Conservation (phyloP, 1,140 invertebrate genomes). For the Monochamus saltuarius region DNA sequence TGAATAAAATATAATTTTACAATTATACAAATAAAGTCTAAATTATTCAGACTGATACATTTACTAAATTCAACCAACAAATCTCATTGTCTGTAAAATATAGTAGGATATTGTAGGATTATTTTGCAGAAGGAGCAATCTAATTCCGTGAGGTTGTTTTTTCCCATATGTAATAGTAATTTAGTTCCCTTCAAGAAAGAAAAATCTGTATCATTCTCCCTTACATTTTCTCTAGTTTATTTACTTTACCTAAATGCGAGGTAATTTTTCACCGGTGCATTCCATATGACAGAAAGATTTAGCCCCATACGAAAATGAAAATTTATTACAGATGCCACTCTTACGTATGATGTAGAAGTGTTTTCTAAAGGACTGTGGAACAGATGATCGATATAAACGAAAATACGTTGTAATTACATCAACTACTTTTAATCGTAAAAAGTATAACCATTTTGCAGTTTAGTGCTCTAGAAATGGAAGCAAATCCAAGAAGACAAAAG, state of each 20-base stretch:
- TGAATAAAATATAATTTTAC: too few relatives aligned
- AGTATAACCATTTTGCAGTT: too few relatives aligned
- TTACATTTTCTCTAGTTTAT: slow-evolving; percentile 31
- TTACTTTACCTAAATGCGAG: slow-evolving; percentile 33
- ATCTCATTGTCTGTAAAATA: too few relatives aligned
- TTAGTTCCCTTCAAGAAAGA: slow-evolving; percentile 33
- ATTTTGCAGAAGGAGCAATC: too few relatives aligned
- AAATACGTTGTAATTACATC: too few relatives aligned
- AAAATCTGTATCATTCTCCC: slow-evolving; percentile 36
- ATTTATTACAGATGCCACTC: slow-evolving; percentile 14
- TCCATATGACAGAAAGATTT: slow-evolving; percentile 36
- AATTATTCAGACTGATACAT: slow-evolving; percentile 8
- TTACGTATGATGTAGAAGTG: background rate
- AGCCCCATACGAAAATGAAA: slow-evolving; percentile 25
- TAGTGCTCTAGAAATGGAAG: too few relatives aligned
- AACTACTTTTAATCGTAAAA: too few relatives aligned
- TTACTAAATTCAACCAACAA: background rate
- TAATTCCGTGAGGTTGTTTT: slow-evolving; percentile 5
- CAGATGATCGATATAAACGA: too few relatives aligned
- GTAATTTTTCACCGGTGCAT: slow-evolving; percentile 37
- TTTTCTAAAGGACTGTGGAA: too few relatives aligned
- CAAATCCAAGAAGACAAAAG: too few relatives aligned
- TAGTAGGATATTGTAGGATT: too few relatives aligned
- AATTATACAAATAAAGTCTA: slow-evolving; percentile 8
- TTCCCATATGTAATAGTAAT: slow-evolving; percentile 34